phyloP scores from a whole-genome alignment of 2,113 vertebrate genomes.

The Prunella himalayana region DNA sequence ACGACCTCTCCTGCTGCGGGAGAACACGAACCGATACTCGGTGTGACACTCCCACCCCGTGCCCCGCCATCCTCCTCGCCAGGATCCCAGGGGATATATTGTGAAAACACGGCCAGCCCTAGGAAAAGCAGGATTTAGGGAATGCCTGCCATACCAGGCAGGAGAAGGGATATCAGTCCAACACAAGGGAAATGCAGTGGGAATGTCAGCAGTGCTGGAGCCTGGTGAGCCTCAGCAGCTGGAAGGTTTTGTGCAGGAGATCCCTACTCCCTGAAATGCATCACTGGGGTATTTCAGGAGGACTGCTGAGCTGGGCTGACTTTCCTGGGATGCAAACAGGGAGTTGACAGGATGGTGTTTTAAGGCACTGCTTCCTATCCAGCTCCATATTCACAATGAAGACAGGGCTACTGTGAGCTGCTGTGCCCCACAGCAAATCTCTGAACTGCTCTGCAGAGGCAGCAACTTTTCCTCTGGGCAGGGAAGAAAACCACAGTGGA shows the following conservation, averaged over 20 bases:
- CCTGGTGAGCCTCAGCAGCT: background rate
- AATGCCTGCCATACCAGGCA: background rate
- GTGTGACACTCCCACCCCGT: background rate
- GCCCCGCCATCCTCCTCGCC: rapidly evolving
- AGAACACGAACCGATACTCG: rapidly evolving
- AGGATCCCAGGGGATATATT: background rate
- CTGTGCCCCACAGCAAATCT: background rate
- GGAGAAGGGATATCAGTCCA: background rate
- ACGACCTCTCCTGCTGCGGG: rapidly evolving
- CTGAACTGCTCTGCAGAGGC: background rate
- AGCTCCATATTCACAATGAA: background rate
- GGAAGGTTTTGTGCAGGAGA: background rate
- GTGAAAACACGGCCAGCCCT: background rate
- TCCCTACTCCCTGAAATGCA: background rate
- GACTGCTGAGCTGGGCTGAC: background rate
- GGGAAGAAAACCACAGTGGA: background rate
- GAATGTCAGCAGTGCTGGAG: background rate
- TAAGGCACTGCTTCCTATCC: background rate
- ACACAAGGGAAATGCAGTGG: background rate
- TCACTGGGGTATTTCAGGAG: background rate
- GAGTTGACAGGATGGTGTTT: background rate
- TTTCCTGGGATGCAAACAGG: background rate
- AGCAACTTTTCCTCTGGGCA: background rate
- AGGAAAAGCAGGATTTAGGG: background rate
- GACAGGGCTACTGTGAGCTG: background rate